phyloP scores from a whole-genome alignment of 2,797 vertebrate species.

The Aeoliscus strigatus region DNA sequence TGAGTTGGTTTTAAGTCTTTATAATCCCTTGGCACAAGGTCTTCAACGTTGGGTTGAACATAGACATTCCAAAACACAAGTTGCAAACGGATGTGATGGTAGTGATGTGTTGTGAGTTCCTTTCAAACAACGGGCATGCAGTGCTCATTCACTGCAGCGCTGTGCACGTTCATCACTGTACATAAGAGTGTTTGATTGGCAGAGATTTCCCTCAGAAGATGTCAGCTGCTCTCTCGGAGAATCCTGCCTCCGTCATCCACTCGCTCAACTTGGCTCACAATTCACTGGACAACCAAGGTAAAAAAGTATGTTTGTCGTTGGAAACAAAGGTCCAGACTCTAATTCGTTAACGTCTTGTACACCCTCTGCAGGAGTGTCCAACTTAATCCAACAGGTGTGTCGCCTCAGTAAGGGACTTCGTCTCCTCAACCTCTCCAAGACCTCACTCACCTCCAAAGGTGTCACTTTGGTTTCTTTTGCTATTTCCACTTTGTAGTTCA shows the following conservation, averaged over 20 bases:
- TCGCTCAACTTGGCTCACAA: conserved; percentile 88
- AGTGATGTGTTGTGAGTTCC: background rate
- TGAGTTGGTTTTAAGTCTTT: conserved; percentile 72
- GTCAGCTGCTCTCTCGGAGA: conserved; percentile 84
- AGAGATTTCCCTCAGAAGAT: conserved; percentile 91
- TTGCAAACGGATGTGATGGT: no score
- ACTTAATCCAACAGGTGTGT: conserved; percentile 87
- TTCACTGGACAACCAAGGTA: conserved; percentile 90
- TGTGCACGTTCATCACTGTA: conserved; percentile 1
- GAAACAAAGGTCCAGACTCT: no score
- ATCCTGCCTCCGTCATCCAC: conserved; percentile 84
- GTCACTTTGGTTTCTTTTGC: conserved; percentile 1
- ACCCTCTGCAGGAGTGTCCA: conserved; percentile 74
- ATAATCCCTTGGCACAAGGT: no score
- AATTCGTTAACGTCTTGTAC: conserved; percentile 3
- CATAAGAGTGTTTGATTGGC: no score
- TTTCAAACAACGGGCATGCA: background rate
- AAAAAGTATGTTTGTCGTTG: no score
- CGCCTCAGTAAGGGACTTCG: conserved; percentile 86
- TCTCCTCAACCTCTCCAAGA: conserved; percentile 88
- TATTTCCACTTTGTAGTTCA: background rate
- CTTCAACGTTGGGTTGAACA: no score
- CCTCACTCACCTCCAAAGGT: conserved; percentile 87
- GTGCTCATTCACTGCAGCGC: background rate
- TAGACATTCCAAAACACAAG: no score